Conservation (phyloP, 2,888 invertebrate species). For the Acheta domesticus region DNA sequence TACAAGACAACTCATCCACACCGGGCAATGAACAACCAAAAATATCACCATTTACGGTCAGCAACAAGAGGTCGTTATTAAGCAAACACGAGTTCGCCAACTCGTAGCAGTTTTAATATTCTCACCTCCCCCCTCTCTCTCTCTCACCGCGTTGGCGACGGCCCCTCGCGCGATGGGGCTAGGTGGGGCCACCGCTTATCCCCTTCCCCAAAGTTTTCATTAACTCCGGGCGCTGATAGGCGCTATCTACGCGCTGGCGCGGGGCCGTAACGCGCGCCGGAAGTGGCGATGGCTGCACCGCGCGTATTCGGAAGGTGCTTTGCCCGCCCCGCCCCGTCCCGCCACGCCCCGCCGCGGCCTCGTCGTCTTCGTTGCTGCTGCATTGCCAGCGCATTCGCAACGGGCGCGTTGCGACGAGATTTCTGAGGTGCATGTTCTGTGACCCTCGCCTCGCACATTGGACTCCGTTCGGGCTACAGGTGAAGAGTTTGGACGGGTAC, state of each 20-base stretch:
- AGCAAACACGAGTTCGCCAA: background rate
- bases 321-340: background rate
- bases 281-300: background rate
- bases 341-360: background rate
- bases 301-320: conserved; percentile 6
- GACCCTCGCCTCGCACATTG: background rate
- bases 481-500: too few relatives aligned
- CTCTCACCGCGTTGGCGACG: too few relatives aligned
- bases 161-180: background rate
- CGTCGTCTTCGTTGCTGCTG: background rate
- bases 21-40: background rate
- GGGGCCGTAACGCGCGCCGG: background rate
- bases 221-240: conserved; percentile 1
- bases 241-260: background rate
- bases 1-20: too few relatives aligned
- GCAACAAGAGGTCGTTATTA: background rate
- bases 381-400: background rate
- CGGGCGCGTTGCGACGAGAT: background rate
- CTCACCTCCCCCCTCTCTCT: too few relatives aligned
- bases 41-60: background rate
- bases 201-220: background rate
- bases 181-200: background rate
- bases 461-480: background rate
- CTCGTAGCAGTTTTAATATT: conserved; percentile 3
- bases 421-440: background rate